Conservation (phyloP, 2,888 invertebrate genomes). For the Dione vanillae region DNA sequence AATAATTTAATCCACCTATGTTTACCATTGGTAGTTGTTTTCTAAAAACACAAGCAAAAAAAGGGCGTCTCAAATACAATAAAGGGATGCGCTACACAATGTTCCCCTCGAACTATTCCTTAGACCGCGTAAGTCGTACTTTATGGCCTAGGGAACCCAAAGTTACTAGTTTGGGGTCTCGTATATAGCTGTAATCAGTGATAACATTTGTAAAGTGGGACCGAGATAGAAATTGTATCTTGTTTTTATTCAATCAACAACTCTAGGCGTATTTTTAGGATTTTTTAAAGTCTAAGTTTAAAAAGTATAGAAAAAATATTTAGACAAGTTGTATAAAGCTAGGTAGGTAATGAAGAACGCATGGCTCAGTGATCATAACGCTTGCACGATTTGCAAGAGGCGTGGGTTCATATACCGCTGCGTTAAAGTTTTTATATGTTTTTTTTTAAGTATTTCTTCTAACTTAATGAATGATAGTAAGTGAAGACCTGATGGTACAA, state of each 20-base stretch:
- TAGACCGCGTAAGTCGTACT: conserved; percentile 68
- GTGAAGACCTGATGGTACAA: no score
- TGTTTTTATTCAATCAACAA: conserved; percentile 14
- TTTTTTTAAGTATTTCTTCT: no score
- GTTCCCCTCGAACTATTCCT: conserved; percentile 52
- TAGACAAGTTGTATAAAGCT: no score
- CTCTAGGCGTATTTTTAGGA: no score
- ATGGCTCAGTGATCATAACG: no score
- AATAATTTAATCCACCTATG: conserved; percentile 11
- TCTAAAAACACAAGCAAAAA: conserved; percentile 7
- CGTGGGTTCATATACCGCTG: no score
- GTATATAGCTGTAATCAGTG: conserved; percentile 69
- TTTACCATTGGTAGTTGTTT: not conserved
- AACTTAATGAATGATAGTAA: no score
- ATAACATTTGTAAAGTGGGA: conserved; percentile 31
- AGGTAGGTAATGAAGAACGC: no score
- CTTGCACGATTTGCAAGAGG: no score
- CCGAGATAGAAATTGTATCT: not conserved
- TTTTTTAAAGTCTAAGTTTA: no score
- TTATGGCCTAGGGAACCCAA: conserved; percentile 70
- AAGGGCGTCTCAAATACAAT: conserved; percentile 12
- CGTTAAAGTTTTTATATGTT: no score
- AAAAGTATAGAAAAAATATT: no score
- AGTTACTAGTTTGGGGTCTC: conserved; percentile 67
- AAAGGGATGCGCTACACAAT: conserved; percentile 40